These are phyloP conservation scores for Kryphioiulus occultus DNA, from an alignment of 2,888 invertebrate species.

Conservation along the genomic window DNA sequence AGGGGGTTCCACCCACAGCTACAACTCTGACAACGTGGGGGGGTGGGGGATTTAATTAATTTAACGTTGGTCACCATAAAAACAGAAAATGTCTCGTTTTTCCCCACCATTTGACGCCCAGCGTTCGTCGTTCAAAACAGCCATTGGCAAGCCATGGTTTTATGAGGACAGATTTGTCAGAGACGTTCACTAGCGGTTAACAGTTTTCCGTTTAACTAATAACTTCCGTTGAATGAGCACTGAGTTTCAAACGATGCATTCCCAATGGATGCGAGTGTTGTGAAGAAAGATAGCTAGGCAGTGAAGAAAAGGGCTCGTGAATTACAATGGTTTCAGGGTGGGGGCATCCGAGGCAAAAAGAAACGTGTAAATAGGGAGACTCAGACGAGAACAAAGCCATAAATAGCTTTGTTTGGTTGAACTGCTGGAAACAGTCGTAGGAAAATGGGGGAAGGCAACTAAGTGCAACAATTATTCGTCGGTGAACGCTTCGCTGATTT, in stretches of 20 bases:
- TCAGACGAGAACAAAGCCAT: constrained; percentile 44
- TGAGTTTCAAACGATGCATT: constrained; percentile 16
- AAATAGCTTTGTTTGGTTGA: constrained; percentile 44
- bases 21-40: not conserved
- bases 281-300: not conserved
- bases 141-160: not conserved
- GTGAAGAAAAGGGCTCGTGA: not conserved
- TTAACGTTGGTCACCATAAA: constrained; percentile 28
- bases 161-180: not conserved
- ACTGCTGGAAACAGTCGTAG: not conserved
- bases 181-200: constrained; percentile 11
- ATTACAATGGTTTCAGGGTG: not conserved
- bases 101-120: not conserved
- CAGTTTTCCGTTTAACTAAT: constrained; percentile 43
- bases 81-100: not conserved
- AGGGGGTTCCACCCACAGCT: not conserved
- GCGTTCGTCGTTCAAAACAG: not conserved
- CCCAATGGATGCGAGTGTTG: not conserved
- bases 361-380: constrained; percentile 31
- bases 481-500: not conserved
- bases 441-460: constrained; percentile 15
- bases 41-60: constrained; percentile 3
- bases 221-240: constrained; percentile 43
- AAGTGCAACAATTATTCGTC: constrained; percentile 25
- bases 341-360: not conserved